A percentile compares a stretch with the other conserved stretches of the same genome.
Conservation (phyloP, 2,113 vertebrate genomes). For the Upupa epops region DNA sequence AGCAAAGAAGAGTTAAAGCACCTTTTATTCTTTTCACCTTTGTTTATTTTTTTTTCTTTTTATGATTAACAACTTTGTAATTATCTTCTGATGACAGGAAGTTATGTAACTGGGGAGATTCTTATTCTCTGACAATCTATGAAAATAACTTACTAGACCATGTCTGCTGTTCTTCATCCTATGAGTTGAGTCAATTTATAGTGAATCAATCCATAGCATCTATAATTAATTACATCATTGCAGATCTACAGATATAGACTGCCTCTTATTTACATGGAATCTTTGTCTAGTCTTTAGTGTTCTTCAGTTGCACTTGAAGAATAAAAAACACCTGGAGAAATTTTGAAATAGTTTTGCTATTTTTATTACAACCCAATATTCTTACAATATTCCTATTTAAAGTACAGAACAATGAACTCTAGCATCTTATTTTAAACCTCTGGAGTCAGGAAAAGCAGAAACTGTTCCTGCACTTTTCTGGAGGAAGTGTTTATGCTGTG, state of each 20-base stretch:
- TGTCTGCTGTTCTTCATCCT: neutral
- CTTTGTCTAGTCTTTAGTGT: neutral
- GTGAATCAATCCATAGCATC: neutral
- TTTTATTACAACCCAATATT: neutral
- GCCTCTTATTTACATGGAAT: neutral
- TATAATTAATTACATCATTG: neutral
- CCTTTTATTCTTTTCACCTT: neutral
- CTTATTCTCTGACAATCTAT: neutral
- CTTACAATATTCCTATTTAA: neutral
- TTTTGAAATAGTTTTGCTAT: neutral
- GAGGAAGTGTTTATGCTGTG: neutral
- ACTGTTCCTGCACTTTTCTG: neutral
- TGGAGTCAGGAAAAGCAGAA: neutral
- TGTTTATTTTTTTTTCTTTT: neutral
- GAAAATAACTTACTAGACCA: neutral
- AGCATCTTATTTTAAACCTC: neutral
- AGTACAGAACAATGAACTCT: neutral
- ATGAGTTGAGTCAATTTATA: neutral
- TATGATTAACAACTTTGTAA: neutral
- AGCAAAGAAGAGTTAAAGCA: neutral
- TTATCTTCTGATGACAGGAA: neutral
- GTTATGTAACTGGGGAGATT: neutral
- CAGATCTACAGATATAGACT: neutral
- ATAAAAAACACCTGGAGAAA: neutral
- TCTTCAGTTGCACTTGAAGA: neutral